Conservation (phyloP, 2,113 vertebrate genomes). For the Mormyrus iriodes region DNA sequence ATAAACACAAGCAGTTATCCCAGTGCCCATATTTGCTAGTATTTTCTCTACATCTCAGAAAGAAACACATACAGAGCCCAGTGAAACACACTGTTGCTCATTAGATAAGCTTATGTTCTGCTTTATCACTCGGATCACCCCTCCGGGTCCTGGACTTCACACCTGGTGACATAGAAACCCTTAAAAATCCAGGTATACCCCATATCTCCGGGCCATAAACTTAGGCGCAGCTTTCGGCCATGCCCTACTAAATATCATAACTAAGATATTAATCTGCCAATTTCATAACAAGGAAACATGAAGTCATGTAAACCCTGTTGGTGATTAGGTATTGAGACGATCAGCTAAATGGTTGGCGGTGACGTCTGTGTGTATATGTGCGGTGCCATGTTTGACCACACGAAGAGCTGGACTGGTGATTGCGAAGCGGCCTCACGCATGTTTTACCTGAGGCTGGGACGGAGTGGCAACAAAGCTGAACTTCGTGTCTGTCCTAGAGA, state of each 20-base stretch:
- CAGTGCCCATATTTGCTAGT: background rate
- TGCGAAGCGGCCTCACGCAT: background rate
- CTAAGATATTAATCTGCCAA: background rate
- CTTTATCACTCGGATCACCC: background rate
- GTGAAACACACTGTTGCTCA: background rate
- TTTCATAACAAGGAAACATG: background rate
- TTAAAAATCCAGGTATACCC: background rate
- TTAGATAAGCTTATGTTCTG: background rate
- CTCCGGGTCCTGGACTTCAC: constrained; percentile 6
- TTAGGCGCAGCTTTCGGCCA: background rate
- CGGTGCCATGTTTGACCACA: background rate
- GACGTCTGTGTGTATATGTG: background rate
- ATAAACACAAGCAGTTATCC: background rate
- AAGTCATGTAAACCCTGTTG: background rate
- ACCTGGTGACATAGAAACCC: background rate
- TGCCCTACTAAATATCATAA: background rate
- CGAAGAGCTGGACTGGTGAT: too few species aligned
- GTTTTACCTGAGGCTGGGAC: constrained; percentile 86
- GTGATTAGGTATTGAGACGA: background rate
- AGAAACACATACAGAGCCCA: background rate
- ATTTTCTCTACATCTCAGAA: constrained; percentile 1
- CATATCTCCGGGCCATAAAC: background rate
- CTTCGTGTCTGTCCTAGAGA: constrained; percentile 68
- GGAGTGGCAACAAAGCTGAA: constrained; percentile 93
- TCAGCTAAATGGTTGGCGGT: background rate